Percentiles rank a stretch among this genome's conserved stretches.
phyloP scores from a whole-genome alignment of 2,797 vertebrate species.

The Bothrops alternatus region DNA sequence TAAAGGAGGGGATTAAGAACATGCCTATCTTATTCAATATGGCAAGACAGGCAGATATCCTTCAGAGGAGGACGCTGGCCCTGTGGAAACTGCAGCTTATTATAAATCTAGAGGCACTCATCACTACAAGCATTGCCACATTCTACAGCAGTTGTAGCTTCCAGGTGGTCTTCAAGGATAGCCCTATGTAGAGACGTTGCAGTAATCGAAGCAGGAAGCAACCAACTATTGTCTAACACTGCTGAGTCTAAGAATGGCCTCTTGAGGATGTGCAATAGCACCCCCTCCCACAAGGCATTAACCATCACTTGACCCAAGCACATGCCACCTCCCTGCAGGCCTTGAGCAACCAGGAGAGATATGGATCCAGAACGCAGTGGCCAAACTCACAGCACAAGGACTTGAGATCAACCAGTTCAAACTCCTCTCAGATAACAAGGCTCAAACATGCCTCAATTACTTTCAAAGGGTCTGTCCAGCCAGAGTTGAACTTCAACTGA shows the following conservation, averaged over 20 bases:
- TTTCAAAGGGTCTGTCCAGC: neutral
- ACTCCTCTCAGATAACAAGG: neutral
- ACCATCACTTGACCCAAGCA: neutral
- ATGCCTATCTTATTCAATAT: neutral
- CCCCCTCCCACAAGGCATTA: neutral
- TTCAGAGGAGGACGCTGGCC: neutral
- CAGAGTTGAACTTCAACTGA: neutral
- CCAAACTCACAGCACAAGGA: neutral
- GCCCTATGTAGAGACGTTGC: neutral
- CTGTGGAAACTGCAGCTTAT: neutral
- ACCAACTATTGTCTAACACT: neutral
- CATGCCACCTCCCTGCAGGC: neutral
- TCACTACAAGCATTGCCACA: neutral
- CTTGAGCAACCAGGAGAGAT: neutral
- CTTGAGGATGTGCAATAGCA: neutral
- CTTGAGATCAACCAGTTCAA: neutral
- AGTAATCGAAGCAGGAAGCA: neutral
- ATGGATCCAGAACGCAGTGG: neutral
- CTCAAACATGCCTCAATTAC: neutral
- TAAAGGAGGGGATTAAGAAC: neutral
- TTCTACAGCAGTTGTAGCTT: neutral
- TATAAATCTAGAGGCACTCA: neutral
- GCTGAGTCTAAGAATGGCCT: neutral
- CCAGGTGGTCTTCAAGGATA: neutral
- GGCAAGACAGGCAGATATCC: neutral